phyloP scores from a whole-genome alignment of 2,113 vertebrate genomes.

The Spea multiplicata region DNA sequence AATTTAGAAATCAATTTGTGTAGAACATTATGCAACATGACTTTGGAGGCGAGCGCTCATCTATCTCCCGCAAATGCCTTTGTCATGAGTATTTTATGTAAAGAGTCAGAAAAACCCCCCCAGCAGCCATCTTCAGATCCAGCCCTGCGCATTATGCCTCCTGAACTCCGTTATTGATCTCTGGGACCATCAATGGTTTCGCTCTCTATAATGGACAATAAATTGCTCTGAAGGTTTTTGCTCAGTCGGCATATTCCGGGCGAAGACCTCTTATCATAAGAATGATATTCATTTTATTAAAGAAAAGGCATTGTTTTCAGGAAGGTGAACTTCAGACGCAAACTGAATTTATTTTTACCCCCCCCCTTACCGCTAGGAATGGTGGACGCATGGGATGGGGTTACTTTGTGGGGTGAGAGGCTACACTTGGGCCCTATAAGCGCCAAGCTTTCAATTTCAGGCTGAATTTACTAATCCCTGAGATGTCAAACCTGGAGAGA shows the following conservation, averaged over 20 bases:
- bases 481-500: too few relatives aligned
- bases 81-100: constrained; percentile 1
- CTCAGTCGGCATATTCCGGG: constrained; percentile 9
- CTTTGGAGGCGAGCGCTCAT: constrained; percentile 5
- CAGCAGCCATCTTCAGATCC: not conserved
- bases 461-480: too few relatives aligned
- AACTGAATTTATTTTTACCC: too few relatives aligned
- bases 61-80: constrained; percentile 9
- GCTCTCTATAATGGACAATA: constrained; percentile 7
- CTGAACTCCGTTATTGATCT: constrained; percentile 21
- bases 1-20: constrained; percentile 15
- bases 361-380: too few relatives aligned
- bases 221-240: not conserved
- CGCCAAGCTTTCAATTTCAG: too few relatives aligned
- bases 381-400: too few relatives aligned
- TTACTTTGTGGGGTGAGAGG: too few relatives aligned
- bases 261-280: not conserved
- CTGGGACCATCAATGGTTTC: constrained; percentile 1
- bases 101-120: not conserved
- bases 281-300: not conserved
- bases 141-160: not conserved
- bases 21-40: constrained; percentile 13
- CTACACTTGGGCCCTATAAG: too few relatives aligned
- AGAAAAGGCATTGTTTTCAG: too few relatives aligned
- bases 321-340: too few relatives aligned